Base-by-base conservation (phyloP, 2,113 vertebrate species). In the rabbit (Oryctolagus cuniculus) region DNA sequence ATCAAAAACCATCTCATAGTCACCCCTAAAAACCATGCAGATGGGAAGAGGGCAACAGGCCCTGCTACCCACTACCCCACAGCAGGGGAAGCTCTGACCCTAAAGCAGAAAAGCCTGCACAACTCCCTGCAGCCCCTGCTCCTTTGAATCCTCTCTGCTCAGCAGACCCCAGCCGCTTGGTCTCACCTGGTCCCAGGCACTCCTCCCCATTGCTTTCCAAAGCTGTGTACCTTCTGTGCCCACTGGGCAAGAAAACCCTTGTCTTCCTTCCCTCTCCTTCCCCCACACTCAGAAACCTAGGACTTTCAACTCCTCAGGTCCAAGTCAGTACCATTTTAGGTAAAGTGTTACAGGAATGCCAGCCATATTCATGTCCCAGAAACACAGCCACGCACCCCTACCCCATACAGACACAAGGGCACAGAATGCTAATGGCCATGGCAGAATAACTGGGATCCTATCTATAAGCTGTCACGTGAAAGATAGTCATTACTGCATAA, bases 401-500 rank as follows among this genome's bases (percentile, higher is more conserved):
- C 38, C 24, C 10, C 19, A 49, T 49, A 69, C 49, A 82, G 5
- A 38, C 34, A 86, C 58, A 77, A 13, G 61, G 24, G 73, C 7
- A 77, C 4, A 64, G 1, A 72, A 3, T 22, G n/a, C 10, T 51
- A 24, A 38, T 19, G 7, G 55, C 36, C 38, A 63, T 86, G 91
- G 36, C 21, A 70, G 67, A 92, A 38, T 36, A 74, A 61, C 8
- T 69, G 72, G 13, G 21, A 8, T 75, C 58, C 85, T 82, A 17
- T 25, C 75, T 80, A 36, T 74, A 79, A 74, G 77, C 64, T 81
- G 53, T 4, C 64, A 61, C 78, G 16, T 73, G 27, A 82, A 86
- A 85, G 27, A 82, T 73, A 36, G 72, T 53, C 66, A 79, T 85
- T 92, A 64, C 24, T 79, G 24, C 51, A 87, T 87, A 31, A 95